These are phyloP conservation scores for Axea sp. DNA, from an alignment of 2,888 invertebrate species.

Conservation along the genomic window DNA sequence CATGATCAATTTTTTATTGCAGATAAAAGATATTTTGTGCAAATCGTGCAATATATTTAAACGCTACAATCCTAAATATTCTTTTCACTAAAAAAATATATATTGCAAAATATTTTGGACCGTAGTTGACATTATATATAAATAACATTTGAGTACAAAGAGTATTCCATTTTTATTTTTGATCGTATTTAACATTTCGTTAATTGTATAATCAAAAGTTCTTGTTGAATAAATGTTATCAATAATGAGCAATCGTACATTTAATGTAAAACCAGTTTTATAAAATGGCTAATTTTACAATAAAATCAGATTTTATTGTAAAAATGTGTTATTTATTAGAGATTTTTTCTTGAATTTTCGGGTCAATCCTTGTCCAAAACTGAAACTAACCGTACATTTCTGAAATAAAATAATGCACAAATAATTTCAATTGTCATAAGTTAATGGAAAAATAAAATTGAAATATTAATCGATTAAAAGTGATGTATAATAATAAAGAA, in stretches of 20 bases:
- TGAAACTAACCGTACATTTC: no score
- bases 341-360: no score
- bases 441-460: not conserved
- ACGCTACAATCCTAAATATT: constrained; percentile 63
- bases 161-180: constrained; percentile 60
- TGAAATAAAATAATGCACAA: no score
- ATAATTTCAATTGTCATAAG: not conserved
- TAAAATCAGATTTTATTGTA: constrained; percentile 21
- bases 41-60: constrained; percentile 61
- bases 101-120: constrained; percentile 70
- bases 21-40: constrained; percentile 48
- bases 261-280: constrained; percentile 15
- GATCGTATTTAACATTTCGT: constrained; percentile 4
- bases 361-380: not conserved
- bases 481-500: no score
- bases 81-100: constrained; percentile 69
- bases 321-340: not conserved
- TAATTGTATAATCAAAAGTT: constrained; percentile 7
- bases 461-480: not conserved
- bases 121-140: constrained; percentile 62
- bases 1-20: constrained; percentile 13
- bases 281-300: constrained; percentile 17
- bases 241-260: constrained; percentile 39
- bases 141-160: constrained; percentile 66
- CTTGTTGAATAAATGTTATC: constrained; percentile 9